Base-by-base conservation (phyloP, 1,140 invertebrate genomes). In the Olivierus martensii region DNA sequence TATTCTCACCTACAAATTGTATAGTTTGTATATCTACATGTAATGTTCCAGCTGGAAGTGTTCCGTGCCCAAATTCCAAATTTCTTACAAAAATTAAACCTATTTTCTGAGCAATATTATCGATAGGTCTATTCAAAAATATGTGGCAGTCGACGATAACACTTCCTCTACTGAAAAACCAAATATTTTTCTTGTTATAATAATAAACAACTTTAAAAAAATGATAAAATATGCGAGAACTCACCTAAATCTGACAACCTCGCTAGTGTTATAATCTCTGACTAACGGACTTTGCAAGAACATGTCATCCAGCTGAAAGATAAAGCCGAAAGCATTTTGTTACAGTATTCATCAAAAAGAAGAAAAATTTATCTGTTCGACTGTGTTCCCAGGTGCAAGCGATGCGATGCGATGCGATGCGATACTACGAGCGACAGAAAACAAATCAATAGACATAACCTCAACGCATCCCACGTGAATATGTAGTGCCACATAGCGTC, bases 11-110 rank as follows among this genome's bases (percentile, higher is more conserved):
- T 19, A 51, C 42, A 28, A 59, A 59, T 47, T 48, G 39, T n/a
- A 59, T 58, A 11, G 58, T 49, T 19, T 46, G 51, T 10, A 59
- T 56, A 44, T 59, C 58, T 3, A 59, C 43, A 17, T 56, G 46
- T n/a, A 59, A 47, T 22, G 42, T 53, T 44, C 58, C 58, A 2
- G 54, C 50, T 1, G 52, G 55, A 4, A 59, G 39, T n/a, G 47
- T 50, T 0, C 58, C 58, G 38, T 59, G 56, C 1, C 58, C 54
- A 47, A 52, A 22, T 46, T 59, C 58, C 11, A 59, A 45, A 10
- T 47, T 48, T 21, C 39, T 12, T 3, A 59, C 44, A 46, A 59
- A 57, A 19, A 46, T 44, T 3, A 57, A 51, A 2, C 58, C 58
- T 6, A 59, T 51, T 22, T 44, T 39, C 17, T 57, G 54, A 2